Conservation (phyloP, 2,888 invertebrate species). For the Omphaloscelis lunosa region DNA sequence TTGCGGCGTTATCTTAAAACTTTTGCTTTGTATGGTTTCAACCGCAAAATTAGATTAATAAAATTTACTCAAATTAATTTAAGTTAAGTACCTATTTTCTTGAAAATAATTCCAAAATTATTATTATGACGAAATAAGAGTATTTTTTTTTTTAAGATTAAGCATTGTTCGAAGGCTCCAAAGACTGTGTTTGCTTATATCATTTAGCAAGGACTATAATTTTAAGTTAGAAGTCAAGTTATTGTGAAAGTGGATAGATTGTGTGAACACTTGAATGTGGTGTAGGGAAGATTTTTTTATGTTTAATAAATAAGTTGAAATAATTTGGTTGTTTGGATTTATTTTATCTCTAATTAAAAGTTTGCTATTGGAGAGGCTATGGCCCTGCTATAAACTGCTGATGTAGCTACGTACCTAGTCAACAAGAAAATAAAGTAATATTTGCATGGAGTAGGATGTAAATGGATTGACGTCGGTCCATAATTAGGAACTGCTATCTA, state of each 20-base stretch:
- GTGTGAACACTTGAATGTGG: conserved; percentile 10
- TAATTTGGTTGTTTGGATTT: conserved; percentile 6
- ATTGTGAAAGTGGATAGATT: background rate
- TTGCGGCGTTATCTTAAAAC: background rate
- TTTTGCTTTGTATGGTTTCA: background rate
- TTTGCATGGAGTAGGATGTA: background rate
- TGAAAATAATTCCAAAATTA: background rate
- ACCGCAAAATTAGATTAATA: background rate
- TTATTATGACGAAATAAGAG: background rate
- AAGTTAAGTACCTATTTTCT: background rate
- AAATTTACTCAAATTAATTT: conserved; percentile 33
- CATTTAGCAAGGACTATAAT: conserved; percentile 26
- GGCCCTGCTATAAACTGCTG: background rate
- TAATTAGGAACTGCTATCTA: background rate
- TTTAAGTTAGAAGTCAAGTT: conserved; percentile 12
- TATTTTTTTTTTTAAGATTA: background rate
- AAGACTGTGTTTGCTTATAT: conserved; percentile 55
- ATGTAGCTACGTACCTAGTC: background rate
- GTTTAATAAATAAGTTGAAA: conserved; percentile 53
- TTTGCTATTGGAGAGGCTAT: background rate
- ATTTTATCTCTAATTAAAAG: background rate
- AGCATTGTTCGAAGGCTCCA: conserved; percentile 23
- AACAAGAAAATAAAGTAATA: background rate
- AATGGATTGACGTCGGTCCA: background rate
- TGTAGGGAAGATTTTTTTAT: conserved; percentile 39